These are phyloP conservation scores for Paramormyrops kingsleyae DNA, from an alignment of 2,113 vertebrate species.

Conservation along the genomic window DNA sequence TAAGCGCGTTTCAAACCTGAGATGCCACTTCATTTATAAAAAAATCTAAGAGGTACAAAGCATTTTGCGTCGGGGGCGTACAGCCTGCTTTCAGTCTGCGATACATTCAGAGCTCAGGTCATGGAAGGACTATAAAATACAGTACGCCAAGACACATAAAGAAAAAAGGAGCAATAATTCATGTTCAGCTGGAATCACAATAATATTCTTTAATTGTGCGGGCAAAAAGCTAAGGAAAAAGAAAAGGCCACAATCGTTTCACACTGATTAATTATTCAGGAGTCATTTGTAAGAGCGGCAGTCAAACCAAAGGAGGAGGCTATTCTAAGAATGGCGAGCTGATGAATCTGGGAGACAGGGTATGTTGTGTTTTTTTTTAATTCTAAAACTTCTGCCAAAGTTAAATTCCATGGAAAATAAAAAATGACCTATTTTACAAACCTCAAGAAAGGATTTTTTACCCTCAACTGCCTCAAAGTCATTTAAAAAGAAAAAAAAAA, in stretches of 20 bases:
- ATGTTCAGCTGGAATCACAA: conserved; percentile 62
- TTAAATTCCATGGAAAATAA: conserved; percentile 42
- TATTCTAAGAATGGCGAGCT: conserved; percentile 63
- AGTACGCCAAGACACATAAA: not conserved
- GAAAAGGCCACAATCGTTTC: conserved; percentile 70
- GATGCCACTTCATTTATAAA: not conserved
- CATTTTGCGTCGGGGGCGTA: not conserved
- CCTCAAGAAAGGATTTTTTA: conserved; percentile 30
- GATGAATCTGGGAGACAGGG: conserved; percentile 50
- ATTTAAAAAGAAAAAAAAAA: not conserved
- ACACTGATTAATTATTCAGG: conserved; percentile 70
- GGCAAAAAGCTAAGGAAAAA: conserved; percentile 56
- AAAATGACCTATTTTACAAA: conserved; percentile 43
- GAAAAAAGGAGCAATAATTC: conserved; percentile 44
- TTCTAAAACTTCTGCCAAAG: conserved; percentile 38
- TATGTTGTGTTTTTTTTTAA: conserved; percentile 32
- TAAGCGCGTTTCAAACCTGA: not conserved
- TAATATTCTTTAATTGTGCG: conserved; percentile 71
- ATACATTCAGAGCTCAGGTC: not conserved
- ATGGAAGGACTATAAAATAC: not conserved
- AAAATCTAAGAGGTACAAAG: not conserved
- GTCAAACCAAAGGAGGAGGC: conserved; percentile 53
- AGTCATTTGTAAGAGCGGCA: conserved; percentile 68
- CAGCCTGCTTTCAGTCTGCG: not conserved
- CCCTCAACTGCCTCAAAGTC: not conserved